Conservation (phyloP, 2,113 vertebrate species). For the Thamnophis sirtalis region DNA sequence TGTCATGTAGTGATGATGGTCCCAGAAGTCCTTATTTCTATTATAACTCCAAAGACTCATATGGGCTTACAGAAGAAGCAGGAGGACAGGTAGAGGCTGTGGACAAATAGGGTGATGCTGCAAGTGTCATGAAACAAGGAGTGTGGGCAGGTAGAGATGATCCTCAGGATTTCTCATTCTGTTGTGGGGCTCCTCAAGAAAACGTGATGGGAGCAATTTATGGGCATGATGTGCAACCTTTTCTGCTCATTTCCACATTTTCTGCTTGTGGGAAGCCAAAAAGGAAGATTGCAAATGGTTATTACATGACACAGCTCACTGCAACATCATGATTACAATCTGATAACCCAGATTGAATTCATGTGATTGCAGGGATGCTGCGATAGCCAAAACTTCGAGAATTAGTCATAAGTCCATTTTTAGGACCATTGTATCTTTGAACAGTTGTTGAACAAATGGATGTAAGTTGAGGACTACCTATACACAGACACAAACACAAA, state of each 20-base stretch:
- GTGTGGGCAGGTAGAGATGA: not conserved
- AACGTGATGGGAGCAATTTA: not conserved
- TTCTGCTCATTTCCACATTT: not conserved
- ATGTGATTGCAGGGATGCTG: not conserved
- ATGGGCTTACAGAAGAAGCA: not conserved
- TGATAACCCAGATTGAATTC: not conserved
- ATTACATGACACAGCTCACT: not conserved
- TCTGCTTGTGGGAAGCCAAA: not conserved
- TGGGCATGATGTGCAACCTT: not conserved
- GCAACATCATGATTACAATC: not conserved
- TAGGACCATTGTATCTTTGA: not conserved
- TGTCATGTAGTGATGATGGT: not conserved
- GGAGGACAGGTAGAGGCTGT: not conserved
- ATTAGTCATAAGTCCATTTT: not conserved
- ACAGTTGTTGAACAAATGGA: not conserved
- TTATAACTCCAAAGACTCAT: not conserved
- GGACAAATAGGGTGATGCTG: not conserved
- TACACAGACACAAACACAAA: not conserved
- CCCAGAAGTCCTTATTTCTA: not conserved
- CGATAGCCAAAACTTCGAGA: not conserved
- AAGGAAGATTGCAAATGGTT: not conserved
- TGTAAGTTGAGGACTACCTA: not conserved
- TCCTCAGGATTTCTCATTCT: not conserved
- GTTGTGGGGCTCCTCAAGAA: not conserved
- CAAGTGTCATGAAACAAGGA: not conserved